Evolutionary conservation across 2,797 vertebrate genomes (phyloP).

Genomic region (Phaenicophaeus curvirostris): DNA sequence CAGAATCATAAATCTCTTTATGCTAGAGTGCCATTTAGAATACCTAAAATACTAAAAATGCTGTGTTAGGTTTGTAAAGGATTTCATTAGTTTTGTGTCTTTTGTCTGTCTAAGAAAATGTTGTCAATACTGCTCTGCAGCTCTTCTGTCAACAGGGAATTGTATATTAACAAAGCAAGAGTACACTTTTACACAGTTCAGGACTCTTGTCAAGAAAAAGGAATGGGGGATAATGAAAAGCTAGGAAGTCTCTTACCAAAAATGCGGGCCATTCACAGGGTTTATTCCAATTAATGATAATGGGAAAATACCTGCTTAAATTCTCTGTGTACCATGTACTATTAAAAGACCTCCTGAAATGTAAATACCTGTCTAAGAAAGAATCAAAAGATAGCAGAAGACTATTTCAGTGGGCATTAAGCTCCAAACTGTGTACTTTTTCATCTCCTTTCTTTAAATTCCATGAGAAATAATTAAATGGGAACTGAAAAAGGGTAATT

Average conservation of each 20-base stretch:
- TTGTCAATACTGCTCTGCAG: neutral
- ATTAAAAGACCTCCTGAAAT: neutral
- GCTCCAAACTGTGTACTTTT: slow-evolving; percentile 20
- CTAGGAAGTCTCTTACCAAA: neutral
- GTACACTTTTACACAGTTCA: neutral
- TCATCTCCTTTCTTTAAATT: slow-evolving; percentile 20
- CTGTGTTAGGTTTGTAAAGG: neutral
- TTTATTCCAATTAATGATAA: neutral
- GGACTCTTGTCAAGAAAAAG: neutral
- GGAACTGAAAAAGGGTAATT: neutral
- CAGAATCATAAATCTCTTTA: neutral
- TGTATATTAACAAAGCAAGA: neutral
- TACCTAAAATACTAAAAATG: neutral
- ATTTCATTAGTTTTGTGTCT: neutral
- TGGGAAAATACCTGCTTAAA: neutral
- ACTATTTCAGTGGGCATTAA: slow-evolving; percentile 20
- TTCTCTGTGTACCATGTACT: neutral
- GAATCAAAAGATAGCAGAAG: neutral
- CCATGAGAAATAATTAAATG: slow-evolving; percentile 22
- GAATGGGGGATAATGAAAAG: neutral
- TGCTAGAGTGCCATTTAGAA: neutral
- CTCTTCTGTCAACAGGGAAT: neutral
- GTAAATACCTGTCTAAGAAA: neutral
- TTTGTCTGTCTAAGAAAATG: neutral
- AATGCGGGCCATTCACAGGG: neutral